Base-by-base conservation (phyloP, 2,113 vertebrate genomes). In the Phaetusa simplex region DNA sequence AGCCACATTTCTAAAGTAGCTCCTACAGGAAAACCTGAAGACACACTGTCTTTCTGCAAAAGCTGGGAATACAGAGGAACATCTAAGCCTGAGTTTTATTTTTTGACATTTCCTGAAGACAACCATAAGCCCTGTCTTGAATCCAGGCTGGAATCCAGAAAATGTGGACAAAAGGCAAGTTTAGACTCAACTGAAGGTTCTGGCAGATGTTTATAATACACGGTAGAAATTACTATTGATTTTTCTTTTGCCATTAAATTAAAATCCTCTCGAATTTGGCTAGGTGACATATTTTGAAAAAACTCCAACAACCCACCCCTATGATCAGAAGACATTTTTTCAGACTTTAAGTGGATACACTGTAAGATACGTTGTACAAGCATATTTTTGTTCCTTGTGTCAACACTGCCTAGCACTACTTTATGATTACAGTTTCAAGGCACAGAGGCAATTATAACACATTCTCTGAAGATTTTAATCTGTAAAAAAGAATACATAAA, bases 381-480 rank as follows among this genome's bases (percentile, higher is more conserved):
- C 4, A 22, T 82, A 50, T 64, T 93, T 95, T 96, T 93, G 47
- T 67, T 95, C 73, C 45, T 73, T 92, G 36, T 64, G 73, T 85
- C 70, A 91, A 69, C 56, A 52, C 34, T 64, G n/a, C 50, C 61
- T 86, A 55, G 7, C 18, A 47, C 47, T 89, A 47, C 55, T 59
- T 92, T 4, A 3, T 64, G 69, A 93, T 93, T 82, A 71, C 29
- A 71, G 26, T 85, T 95, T 85, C 81, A 78, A 89, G 73, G 69
- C 81, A 87, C 65, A 82, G 43, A 91, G 47, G 69, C 34, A 96
- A 90, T 91, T 93, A 82, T 65, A 88, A 77, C 10, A 61, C 11
- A 85, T 90, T 93, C 43, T 90, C 73, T 82, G 62, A 93, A 94
- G 66, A 88, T 90, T 89, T 82, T 73, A 94, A 88, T 82, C 73